Evolutionary conservation across 1,140 invertebrate species (phyloP).

Genomic region (Rhagoletis pomonella): DNA sequence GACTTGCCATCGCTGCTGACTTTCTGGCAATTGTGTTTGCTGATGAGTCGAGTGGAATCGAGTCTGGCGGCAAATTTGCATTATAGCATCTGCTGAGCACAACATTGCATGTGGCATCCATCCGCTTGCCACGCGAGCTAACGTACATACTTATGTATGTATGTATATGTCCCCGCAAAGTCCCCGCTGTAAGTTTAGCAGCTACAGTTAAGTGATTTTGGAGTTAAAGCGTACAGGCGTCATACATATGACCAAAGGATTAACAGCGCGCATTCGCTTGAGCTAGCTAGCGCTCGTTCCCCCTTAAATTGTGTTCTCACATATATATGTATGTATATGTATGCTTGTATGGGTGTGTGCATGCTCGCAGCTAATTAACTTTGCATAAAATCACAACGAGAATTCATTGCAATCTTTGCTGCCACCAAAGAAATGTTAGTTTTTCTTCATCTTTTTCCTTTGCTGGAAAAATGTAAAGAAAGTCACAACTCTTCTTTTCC

Average conservation of each 20-base stretch:
- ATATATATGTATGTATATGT: background rate
- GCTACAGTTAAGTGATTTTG: conserved; percentile 21
- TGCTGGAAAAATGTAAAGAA: background rate
- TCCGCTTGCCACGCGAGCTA: too few species aligned
- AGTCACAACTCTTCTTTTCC: conserved; percentile 21
- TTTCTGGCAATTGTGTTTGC: conserved; percentile 15
- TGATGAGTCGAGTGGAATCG: background rate
- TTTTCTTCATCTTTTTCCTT: background rate
- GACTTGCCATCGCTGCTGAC: conserved; percentile 16
- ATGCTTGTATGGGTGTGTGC: background rate
- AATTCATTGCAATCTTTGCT: conserved; percentile 18
- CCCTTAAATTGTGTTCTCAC: background rate
- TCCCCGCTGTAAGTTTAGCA: conserved; percentile 25
- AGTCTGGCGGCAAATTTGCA: conserved; percentile 10
- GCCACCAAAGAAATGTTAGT: background rate
- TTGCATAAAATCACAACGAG: conserved; percentile 47
- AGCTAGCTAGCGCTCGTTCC: too few species aligned
- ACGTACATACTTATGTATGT: background rate
- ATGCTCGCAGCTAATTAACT: conserved; percentile 36
- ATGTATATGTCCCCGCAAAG: background rate
- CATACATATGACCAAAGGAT: background rate
- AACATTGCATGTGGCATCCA: too few species aligned
- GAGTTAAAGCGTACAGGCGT: conserved; percentile 12
- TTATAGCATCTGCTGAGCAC: background rate
- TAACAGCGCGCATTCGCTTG: background rate